Evolutionary conservation across 2,113 vertebrate species (phyloP), one percentile per base, ranked within the genome.

Genomic region (Lasiurus cinereus): DNA sequence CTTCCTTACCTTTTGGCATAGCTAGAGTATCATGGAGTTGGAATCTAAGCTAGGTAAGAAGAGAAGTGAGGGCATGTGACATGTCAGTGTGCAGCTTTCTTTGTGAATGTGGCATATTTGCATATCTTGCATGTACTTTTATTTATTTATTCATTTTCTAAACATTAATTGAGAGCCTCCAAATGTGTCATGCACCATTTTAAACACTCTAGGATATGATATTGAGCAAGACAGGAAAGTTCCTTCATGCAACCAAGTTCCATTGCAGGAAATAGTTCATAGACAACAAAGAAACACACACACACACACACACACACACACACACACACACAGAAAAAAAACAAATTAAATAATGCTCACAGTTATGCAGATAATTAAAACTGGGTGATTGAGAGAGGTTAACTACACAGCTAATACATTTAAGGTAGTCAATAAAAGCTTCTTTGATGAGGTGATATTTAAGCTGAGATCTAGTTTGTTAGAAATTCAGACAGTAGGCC

Each of bases 131-230:
- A 29, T 27, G 1, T 43, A 56, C 54, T 56, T 21, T 56, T 56
- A 18, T 56, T 79, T 83, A 21, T 76, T 83, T 62, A 73, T 62
- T 87, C 39, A 67, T 50, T 94, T 92, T 31, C 29, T 46, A 91
- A 52, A 43, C 27, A 78, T 39, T 31, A 80, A 33, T 29, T n/a
- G 29, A 87, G 29, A 62, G 21, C 18, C 19, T 88, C 15, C 21
- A 1, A 16, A 21, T 46, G 13, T 29, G 13, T 36, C 21, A 54
- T 22, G 18, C 6, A 31, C 36, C 64, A 62, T 13, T 54, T 13
- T 82, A 91, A 96, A 13, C 24, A 66, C 18, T 29, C 22, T 11
- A 80, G 0, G 22, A 48, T 48, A 36, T 52, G 6, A 46, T 36
- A 88, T 18, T 12, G 19, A 59, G 29, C 4, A 92, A 62, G 48